A percentile compares a stretch with the other conserved stretches of the same genome.
phyloP scores from a whole-genome alignment of 2,888 invertebrate species.

The Calephelis perditalis region DNA sequence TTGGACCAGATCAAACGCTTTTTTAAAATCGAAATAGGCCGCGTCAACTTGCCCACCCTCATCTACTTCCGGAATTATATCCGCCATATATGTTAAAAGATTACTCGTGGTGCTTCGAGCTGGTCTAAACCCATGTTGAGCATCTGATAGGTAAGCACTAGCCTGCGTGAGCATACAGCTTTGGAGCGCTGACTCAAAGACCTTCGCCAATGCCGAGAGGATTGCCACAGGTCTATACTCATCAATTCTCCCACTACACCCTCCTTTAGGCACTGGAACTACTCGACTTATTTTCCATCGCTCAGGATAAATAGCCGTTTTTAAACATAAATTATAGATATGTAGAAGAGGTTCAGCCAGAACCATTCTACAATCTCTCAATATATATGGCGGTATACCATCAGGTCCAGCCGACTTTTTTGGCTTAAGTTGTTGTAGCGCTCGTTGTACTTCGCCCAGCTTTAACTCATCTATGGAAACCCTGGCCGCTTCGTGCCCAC shows the following conservation, averaged over 20 bases:
- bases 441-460: too few relatives aligned
- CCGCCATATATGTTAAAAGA: slow-evolving; percentile 1
- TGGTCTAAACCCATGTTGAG: slow-evolving; percentile 19
- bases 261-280: slow-evolving; percentile 25
- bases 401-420: slow-evolving; percentile 29
- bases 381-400: slow-evolving; percentile 32
- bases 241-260: slow-evolving; percentile 31
- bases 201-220: slow-evolving; percentile 20
- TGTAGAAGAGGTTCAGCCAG: slow-evolving; percentile 9
- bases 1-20: background rate
- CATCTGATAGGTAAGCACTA: slow-evolving; percentile 27
- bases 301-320: too few relatives aligned
- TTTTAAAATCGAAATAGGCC: background rate
- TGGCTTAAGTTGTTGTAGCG: too few relatives aligned
- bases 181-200: slow-evolving; percentile 29
- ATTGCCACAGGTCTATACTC: slow-evolving; percentile 17
- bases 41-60: background rate
- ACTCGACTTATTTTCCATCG: too few relatives aligned
- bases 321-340: too few relatives aligned
- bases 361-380: slow-evolving; percentile 33
- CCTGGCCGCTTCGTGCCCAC: too few relatives aligned
- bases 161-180: slow-evolving; percentile 26
- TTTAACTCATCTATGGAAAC: too few relatives aligned
- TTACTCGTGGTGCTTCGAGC: background rate
- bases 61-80: background rate